A percentile compares a stretch with the other conserved stretches of the same genome.
phyloP scores from a whole-genome alignment of 2,888 invertebrate genomes.

The Cheilosia variabilis region DNA sequence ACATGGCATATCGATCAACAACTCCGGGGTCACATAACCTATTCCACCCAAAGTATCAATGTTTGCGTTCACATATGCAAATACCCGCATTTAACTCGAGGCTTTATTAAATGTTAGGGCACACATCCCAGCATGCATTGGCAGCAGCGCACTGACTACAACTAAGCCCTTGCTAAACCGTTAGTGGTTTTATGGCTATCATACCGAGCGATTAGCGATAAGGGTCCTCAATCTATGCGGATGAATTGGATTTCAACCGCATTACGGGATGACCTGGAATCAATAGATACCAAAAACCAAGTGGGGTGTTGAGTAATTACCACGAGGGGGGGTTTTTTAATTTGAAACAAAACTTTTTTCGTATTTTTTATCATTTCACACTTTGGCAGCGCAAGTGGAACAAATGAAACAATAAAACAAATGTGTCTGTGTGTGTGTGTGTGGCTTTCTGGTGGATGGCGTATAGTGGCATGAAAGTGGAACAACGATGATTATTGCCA shows the following conservation, averaged over 20 bases:
- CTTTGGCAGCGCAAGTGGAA: constrained; percentile 20
- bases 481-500: constrained; percentile 62
- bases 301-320: constrained; percentile 55
- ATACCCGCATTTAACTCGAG: constrained; percentile 29
- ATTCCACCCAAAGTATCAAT: not conserved
- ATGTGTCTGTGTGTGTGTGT: constrained; percentile 10
- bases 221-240: constrained; percentile 49
- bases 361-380: constrained; percentile 26
- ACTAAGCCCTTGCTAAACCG: constrained; percentile 37
- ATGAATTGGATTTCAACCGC: constrained; percentile 66
- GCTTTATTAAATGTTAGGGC: constrained; percentile 39
- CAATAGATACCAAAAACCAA: constrained; percentile 42
- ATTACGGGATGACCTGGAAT: constrained; percentile 63
- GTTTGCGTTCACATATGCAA: constrained; percentile 19
- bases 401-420: constrained; percentile 38
- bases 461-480: constrained; percentile 43
- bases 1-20: constrained; percentile 22
- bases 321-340: constrained; percentile 8
- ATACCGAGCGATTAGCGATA: constrained; percentile 52
- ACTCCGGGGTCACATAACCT: constrained; percentile 38
- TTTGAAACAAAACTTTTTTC: constrained; percentile 7
- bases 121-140: not conserved
- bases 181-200: constrained; percentile 45
- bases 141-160: not conserved
- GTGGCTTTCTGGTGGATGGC: not conserved